Evolutionary conservation across 2,797 vertebrate species (phyloP), one percentile per base, ranked within the genome.

Genomic region (Oophaga sylvatica): DNA sequence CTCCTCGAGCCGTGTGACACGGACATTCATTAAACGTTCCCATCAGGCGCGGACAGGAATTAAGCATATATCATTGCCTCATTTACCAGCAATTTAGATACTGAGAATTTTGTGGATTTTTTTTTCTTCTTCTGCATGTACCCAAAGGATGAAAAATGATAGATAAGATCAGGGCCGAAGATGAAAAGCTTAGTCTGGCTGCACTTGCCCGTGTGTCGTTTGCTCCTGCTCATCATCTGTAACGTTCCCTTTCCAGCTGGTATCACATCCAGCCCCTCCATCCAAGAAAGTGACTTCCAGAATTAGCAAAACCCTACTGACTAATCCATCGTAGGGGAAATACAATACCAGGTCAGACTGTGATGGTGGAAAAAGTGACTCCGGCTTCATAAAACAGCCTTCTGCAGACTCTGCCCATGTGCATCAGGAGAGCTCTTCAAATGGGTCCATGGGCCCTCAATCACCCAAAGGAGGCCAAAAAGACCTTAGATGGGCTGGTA

Each of bases 51-150:
- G 6, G 70, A 22, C 35, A 48, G 26, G 48, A 83, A 83, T 83
- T 82, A 83, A 12, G 16, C 71, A 87, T 87, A 48, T 81, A 87
- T 87, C 86, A 82, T 83, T 62, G 60, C 31, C 86, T 87, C 80
- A 87, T 87, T 87, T 87, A 81, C 45, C 67, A 76, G 68, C 57
- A 77, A 87, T 87, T 77, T 87, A 77, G 68, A 67, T 65, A 75
- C 59, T 82, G 35, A 82, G 70, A 3, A 5, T 77, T 77, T 77
- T 76, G 73, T 76, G 48, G 17, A 1, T 2, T 70, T 67, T 67
- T 48, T 45, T 48, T 26, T 26, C 26, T 26, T 26, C 26, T 17
- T 41, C 26, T 82, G 41, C 59, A 20, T 87, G 45, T 56, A 87
- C 29, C 70, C n/a, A 45, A 53, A 41, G 45, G 67, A 76, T 56